Conservation (phyloP, 2,113 vertebrate species). For the Athene noctua region DNA sequence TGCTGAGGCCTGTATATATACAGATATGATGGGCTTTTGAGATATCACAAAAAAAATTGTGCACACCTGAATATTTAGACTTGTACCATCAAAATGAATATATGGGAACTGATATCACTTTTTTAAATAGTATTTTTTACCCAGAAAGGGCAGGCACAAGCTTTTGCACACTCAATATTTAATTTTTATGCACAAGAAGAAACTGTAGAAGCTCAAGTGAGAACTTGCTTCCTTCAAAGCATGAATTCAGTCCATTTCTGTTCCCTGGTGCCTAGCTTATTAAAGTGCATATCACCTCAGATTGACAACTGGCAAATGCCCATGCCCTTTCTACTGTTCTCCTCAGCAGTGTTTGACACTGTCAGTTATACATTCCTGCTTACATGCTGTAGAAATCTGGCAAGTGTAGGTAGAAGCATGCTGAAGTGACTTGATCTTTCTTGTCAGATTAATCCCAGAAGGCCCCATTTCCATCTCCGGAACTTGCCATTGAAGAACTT, state of each 20-base stretch:
- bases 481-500: neutral
- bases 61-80: neutral
- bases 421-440: slow-evolving; percentile 22
- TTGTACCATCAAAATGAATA: neutral
- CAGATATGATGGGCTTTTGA: neutral
- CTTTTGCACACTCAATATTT: neutral
- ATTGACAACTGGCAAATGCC: slow-evolving; percentile 21
- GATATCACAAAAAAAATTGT: neutral
- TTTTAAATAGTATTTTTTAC: neutral
- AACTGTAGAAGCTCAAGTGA: neutral
- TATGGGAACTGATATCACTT: neutral
- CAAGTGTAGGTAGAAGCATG: slow-evolving; percentile 18
- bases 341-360: neutral
- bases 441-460: slow-evolving; percentile 40
- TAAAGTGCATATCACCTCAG: neutral
- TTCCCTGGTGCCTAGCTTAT: neutral
- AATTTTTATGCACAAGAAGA: neutral
- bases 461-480: neutral
- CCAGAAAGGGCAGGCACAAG: neutral
- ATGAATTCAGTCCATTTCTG: neutral
- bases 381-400: neutral
- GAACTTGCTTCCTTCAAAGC: neutral
- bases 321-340: neutral
- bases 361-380: slow-evolving; percentile 1
- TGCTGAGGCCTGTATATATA: neutral